Evolutionary conservation across 2,797 vertebrate species (phyloP).

Genomic region (Salarias fasciatus): DNA sequence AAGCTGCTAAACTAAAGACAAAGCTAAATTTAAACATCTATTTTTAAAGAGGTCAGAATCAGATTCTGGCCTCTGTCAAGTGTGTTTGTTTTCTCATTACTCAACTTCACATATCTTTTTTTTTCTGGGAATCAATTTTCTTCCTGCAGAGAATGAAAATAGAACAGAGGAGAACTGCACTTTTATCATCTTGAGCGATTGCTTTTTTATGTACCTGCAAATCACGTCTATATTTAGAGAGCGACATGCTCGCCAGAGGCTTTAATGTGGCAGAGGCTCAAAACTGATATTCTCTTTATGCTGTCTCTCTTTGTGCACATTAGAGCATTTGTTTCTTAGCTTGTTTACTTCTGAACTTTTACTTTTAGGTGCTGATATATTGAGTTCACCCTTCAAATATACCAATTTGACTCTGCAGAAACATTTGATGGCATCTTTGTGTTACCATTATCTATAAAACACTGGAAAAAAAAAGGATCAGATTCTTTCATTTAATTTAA

Average conservation of each 20-base stretch:
- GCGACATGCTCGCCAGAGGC: conserved; percentile 39
- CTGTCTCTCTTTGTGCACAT: conserved; percentile 18
- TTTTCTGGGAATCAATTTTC: conserved; percentile 45
- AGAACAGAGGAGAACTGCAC: conserved; percentile 64
- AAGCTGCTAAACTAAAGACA: conserved; percentile 10
- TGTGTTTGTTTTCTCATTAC: conserved; percentile 67
- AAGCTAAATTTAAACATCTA: conserved; percentile 61
- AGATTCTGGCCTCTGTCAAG: conserved; percentile 55
- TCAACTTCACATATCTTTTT: conserved; percentile 44
- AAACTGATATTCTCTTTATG: conserved; percentile 35
- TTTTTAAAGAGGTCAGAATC: conserved; percentile 59
- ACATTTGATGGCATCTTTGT: no score
- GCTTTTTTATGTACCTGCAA: conserved; percentile 59
- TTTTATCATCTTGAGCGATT: conserved; percentile 68
- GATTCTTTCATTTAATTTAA: conserved; percentile 46
- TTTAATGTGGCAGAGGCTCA: conserved; percentile 56
- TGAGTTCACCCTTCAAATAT: no score
- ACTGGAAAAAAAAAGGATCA: conserved; percentile 19
- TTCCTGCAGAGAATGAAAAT: conserved; percentile 62
- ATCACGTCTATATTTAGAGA: conserved; percentile 75
- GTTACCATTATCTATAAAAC: no score
- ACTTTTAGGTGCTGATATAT: conserved; percentile 27
- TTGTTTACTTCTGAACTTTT: conserved; percentile 26
- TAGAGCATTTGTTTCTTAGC: background rate
- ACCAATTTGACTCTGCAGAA: conserved; percentile 1